Evolutionary conservation across 2,113 vertebrate genomes (phyloP).

Genomic region (Stegostoma tigrinum): DNA sequence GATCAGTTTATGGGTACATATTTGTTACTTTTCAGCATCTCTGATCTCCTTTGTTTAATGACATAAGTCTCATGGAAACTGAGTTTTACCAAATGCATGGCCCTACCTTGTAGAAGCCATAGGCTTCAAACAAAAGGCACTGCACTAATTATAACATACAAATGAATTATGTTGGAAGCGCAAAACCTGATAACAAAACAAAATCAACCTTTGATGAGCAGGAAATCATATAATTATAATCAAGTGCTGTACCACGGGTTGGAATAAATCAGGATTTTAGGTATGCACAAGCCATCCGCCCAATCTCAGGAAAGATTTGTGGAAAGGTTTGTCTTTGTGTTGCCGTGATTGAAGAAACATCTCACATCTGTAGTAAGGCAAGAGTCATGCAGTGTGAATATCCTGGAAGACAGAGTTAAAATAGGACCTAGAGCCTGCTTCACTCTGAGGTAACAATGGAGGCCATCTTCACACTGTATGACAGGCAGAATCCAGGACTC

Average conservation of each 20-base stretch:
- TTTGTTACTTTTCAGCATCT: background rate
- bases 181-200: background rate
- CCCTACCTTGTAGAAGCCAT: background rate
- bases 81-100: background rate
- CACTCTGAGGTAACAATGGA: background rate
- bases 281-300: background rate
- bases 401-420: background rate
- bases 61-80: background rate
- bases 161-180: background rate
- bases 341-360: background rate
- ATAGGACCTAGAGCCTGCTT: background rate
- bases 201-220: background rate
- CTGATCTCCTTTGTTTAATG: background rate
- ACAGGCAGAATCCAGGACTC: background rate
- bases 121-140: background rate
- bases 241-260: background rate
- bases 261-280: background rate
- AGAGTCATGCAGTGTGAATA: background rate
- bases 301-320: background rate
- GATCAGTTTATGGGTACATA: background rate
- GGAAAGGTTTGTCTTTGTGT: background rate
- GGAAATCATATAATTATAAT: background rate
- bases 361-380: background rate
- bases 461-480: background rate
- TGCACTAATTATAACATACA: background rate